Base-by-base conservation (phyloP, 2,797 vertebrate genomes). In the Sebastolobus alascanus region DNA sequence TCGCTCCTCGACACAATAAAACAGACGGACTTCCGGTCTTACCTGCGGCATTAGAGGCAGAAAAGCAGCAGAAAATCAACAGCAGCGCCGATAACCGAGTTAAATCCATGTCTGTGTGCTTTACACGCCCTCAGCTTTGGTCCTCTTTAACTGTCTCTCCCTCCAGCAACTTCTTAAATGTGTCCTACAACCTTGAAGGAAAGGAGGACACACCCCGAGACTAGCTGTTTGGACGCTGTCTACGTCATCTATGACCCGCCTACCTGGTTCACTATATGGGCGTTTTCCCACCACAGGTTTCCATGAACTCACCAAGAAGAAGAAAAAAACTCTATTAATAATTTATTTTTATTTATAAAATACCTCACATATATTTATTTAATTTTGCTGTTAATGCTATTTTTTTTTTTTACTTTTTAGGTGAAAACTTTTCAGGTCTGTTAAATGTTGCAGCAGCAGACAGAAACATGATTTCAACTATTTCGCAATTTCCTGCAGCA, bases 131-230 rank as follows among this genome's bases (percentile, higher is more conserved):
- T 40, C 11, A 0, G 25, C 9, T 11, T 12, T 0, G 3, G 10
- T 38, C 4, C 3, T 27, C 9, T 56, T 1, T 6, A 0, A 5
- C 2, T 0, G 4, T 4, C 2, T n/a, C 11, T 52, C 18, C 8
- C 12, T 4, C 1, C 6, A 1, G 3, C 9, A 5, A 0, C 46
- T 8, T 20, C 31, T 73, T 63, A 33, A 68, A 71, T 8, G 46
- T 78, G 13, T 43, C 1, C 22, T 22, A 1, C 14, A 0, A 1
- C 11, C 4, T 29, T 1, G 3, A 8, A 27, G 52, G n/a, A 22
- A 9, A 16, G 46, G 80, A 38, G 52, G 82, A 38, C 83, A 74
- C 91, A n/a, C 92, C 92, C 84, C 63, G 91, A 91, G 78, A 88
- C 74, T 89, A 90, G 87, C 90, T 92, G 77, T 1, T 0, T 0